phyloP scores from a whole-genome alignment of 2,113 vertebrate species.

The Salvelinus alpinus region DNA sequence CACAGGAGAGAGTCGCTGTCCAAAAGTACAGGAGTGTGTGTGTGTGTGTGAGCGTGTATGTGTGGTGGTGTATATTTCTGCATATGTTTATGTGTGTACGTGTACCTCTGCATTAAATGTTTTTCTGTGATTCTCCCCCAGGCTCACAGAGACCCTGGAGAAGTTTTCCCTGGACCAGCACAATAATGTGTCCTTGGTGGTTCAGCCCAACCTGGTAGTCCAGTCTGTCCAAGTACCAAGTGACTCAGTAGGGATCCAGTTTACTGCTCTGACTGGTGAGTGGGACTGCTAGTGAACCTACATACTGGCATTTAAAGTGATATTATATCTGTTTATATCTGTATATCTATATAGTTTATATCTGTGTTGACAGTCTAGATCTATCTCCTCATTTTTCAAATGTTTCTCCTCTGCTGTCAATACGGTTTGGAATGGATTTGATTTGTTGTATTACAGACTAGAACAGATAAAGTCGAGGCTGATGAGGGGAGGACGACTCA shows the following conservation, averaged over 20 bases:
- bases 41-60: not conserved
- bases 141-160: constrained; percentile 19
- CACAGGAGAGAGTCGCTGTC: not conserved
- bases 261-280: constrained; percentile 27
- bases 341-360: not conserved
- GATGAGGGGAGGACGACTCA: too few relatives aligned
- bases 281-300: not conserved
- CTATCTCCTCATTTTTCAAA: not conserved
- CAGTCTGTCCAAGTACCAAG: constrained; percentile 3
- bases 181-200: constrained; percentile 9
- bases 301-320: not conserved
- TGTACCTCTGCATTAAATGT: not conserved
- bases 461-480: not conserved
- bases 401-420: not conserved
- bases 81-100: not conserved
- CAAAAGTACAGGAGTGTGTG: not conserved
- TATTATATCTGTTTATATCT: not conserved
- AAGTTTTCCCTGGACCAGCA: constrained; percentile 11
- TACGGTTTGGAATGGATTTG: not conserved
- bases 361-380: not conserved
- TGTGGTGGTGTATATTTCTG: not conserved
- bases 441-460: not conserved
- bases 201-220: constrained; percentile 48
- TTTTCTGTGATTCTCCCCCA: constrained; percentile 8
- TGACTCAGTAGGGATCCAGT: constrained; percentile 10